Evolutionary conservation across 2,113 vertebrate genomes (phyloP).

Genomic region (Oryzias melastigma): DNA sequence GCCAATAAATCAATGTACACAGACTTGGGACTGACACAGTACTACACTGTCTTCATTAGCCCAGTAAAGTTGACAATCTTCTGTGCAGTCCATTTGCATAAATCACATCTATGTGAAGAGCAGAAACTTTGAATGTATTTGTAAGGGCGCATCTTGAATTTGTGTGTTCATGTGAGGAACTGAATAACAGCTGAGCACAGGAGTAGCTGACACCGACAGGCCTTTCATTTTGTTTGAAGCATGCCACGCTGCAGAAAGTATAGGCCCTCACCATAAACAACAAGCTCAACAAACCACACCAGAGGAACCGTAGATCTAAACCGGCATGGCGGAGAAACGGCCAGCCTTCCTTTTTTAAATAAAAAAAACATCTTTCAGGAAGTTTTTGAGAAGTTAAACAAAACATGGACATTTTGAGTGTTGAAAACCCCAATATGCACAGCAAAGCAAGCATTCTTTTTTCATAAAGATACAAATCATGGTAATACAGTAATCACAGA

Average conservation of each 20-base stretch:
- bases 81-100: too few species aligned
- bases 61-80: too few species aligned
- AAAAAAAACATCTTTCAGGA: conserved; percentile 48
- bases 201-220: conserved; percentile 71
- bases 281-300: conserved; percentile 79
- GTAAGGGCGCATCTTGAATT: conserved; percentile 18
- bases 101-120: too few species aligned
- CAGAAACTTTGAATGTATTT: neutral
- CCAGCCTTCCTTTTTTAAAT: conserved; percentile 28
- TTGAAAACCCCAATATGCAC: conserved; percentile 35
- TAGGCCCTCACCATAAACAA: conserved; percentile 77
- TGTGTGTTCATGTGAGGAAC: conserved; percentile 19
- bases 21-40: too few species aligned
- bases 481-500: conserved; percentile 64
- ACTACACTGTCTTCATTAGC: too few species aligned
- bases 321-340: conserved; percentile 37
- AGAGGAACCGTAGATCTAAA: conserved; percentile 70
- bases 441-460: conserved; percentile 36
- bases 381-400: conserved; percentile 42
- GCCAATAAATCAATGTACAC: too few species aligned
- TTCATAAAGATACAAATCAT: conserved; percentile 63
- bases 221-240: conserved; percentile 77
- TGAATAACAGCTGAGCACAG: conserved; percentile 63
- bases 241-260: conserved; percentile 74
- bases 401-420: conserved; percentile 28